Conservation (phyloP, 2,113 vertebrate genomes). For the Columba janthina region DNA sequence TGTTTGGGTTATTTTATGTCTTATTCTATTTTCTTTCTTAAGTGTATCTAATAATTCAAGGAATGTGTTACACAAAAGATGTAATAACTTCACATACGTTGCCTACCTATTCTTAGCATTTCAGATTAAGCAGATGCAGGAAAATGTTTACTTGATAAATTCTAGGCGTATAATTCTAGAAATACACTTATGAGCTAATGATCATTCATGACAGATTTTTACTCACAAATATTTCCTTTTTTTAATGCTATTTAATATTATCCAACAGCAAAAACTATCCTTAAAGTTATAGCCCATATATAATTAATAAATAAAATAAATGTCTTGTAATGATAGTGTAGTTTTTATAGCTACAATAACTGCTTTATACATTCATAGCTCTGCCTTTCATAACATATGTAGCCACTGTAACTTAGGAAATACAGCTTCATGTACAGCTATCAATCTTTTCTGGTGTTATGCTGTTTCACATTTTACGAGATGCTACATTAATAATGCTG, state of each 20-base stretch:
- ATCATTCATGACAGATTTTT: not conserved
- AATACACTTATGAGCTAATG: not conserved
- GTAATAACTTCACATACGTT: not conserved
- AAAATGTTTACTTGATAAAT: not conserved
- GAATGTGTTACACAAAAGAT: not conserved
- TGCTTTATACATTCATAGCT: not conserved
- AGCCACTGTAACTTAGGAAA: not conserved
- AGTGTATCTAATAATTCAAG: not conserved
- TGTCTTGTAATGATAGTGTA: not conserved
- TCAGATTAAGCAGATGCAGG: not conserved
- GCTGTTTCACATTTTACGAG: not conserved
- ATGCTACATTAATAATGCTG: not conserved
- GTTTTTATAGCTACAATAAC: constrained; percentile 13
- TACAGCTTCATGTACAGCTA: not conserved
- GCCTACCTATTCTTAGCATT: not conserved
- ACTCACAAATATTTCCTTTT: not conserved
- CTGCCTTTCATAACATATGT: not conserved
- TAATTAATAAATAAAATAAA: not conserved
- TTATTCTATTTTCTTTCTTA: not conserved
- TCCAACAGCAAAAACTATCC: not conserved
- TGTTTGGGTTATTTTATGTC: not conserved
- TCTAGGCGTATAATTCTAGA: not conserved
- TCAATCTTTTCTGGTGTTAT: not conserved
- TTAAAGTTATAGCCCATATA: not conserved
- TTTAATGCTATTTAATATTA: not conserved